Evolutionary conservation across 2,113 vertebrate genomes (phyloP).

Genomic region (Ceyx cyanopectus): DNA sequence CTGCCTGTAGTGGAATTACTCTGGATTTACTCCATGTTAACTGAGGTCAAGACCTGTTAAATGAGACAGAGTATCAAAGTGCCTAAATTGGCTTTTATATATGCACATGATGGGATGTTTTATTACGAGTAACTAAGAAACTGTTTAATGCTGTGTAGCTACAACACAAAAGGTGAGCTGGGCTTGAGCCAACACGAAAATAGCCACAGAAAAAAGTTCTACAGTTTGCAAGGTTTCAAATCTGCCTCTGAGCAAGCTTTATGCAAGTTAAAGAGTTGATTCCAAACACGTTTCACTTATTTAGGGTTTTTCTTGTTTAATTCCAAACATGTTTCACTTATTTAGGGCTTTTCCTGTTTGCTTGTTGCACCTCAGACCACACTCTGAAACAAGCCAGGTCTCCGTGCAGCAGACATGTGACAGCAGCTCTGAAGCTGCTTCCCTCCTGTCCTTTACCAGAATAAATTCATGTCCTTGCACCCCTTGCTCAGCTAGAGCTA

Average conservation of each 20-base stretch:
- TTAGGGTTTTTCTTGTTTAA: not conserved
- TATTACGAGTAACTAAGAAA: not conserved
- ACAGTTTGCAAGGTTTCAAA: not conserved
- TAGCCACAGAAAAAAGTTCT: not conserved
- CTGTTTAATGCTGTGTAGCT: not conserved
- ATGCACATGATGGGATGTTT: not conserved
- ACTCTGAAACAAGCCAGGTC: not conserved
- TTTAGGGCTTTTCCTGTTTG: not conserved
- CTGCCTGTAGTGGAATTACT: not conserved
- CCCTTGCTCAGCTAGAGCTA: not conserved
- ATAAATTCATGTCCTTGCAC: not conserved
- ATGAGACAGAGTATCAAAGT: not conserved
- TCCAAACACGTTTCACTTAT: not conserved
- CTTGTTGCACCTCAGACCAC: not conserved
- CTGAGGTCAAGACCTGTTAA: not conserved
- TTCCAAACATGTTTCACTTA: not conserved
- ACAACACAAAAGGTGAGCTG: not conserved
- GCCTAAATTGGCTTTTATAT: not conserved
- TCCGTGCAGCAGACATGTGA: not conserved
- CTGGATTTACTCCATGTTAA: conserved; percentile 38
- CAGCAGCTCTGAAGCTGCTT: not conserved
- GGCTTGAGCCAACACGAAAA: not conserved
- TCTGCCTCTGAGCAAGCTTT: not conserved
- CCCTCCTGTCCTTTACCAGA: not conserved
- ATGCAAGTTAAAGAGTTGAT: not conserved